Evolutionary conservation across 1,140 invertebrate species (phyloP), one percentile per base, ranked within the genome.

Genomic region (Pseudomyrmex concolor): DNA sequence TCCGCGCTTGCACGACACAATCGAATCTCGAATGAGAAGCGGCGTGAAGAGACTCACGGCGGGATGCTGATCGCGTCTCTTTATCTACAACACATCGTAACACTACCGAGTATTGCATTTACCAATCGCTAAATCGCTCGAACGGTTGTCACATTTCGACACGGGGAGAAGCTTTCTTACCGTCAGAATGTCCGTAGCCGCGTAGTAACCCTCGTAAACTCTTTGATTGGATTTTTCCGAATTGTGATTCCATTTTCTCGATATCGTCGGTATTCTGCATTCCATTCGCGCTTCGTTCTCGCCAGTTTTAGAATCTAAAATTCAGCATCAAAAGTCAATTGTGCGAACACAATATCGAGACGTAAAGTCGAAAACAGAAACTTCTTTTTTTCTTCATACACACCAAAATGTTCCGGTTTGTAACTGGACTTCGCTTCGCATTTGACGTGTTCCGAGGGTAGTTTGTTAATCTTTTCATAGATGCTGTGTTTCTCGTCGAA

Each of bases 181-280:
- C 92, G 96, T 96, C 82, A 96, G 95, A 89, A 96, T 96, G 89
- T 96, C 96, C 0, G 96, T 96, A n/a, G 96, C 96, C 1, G 96
- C 96, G 86, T 96, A 96, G 90, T 96, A 96, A 87, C 95, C 96
- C 89, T 96, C 96, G 78, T 95, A 94, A 8, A 95, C 94, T 85
- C 95, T 95, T 54, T 93, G 92, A 90, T 94, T 92, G 22, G 86
- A 74, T 76, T 92, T 92, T 17, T 88, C 87, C 19, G 34, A 34
- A 89, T 90, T 64, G 17, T 89, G 82, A 25, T 87, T 89, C 19
- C 83, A 34, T 74, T 90, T 90, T 71, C 91, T 93, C 9, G 92
- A 90, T 8, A 90, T 87, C 12, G 85, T 64, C 13, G 85, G 57
- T 0, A 66, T 13, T 80, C 89, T 83, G 19, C 87, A 86, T 22